Conservation (phyloP, 1,140 invertebrate genomes). For the Atopsyche davidsoni region DNA sequence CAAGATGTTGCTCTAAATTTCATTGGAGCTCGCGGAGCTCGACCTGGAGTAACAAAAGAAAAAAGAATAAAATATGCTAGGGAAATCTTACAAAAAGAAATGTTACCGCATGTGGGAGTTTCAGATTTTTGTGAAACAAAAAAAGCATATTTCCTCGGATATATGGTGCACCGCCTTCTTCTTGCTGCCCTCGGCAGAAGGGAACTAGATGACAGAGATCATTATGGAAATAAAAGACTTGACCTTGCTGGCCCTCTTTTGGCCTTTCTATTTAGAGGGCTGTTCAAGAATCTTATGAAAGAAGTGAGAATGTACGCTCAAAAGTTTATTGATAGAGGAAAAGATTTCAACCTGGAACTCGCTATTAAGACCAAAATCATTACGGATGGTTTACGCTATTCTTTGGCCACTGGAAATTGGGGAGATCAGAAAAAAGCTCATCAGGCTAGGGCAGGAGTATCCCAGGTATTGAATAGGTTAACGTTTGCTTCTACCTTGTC, state of each 20-base stretch:
- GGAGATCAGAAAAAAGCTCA: conserved; percentile 99
- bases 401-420: conserved; percentile 98
- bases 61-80: conserved; percentile 98
- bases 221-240: conserved; percentile 97
- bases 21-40: conserved; percentile 92
- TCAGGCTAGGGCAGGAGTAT: conserved; percentile 85
- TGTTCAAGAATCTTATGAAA: conserved; percentile 92
- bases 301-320: conserved; percentile 97
- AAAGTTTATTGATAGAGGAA: conserved; percentile 97
- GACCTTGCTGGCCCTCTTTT: conserved; percentile 95
- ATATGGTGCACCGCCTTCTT: conserved; percentile 96
- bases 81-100: conserved; percentile 99
- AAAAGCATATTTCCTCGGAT: conserved; percentile 96
- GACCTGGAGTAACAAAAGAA: conserved; percentile 96
- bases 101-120: conserved; percentile 97
- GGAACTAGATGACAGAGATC: conserved; percentile 98
- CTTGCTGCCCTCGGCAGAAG: conserved; percentile 89
- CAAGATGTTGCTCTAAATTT: conserved; percentile 98
- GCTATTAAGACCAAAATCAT: conserved; percentile 98
- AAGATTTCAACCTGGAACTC: conserved; percentile 96
- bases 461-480: conserved; percentile 89
- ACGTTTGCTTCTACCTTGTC: conserved; percentile 98
- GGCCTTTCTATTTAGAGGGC: conserved; percentile 90
- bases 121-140: conserved; percentile 99
- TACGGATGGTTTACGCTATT: conserved; percentile 96